A percentile compares a stretch with the other conserved stretches of the same genome.
phyloP scores from a whole-genome alignment of 2,797 vertebrate genomes.

The Platalea minor region DNA sequence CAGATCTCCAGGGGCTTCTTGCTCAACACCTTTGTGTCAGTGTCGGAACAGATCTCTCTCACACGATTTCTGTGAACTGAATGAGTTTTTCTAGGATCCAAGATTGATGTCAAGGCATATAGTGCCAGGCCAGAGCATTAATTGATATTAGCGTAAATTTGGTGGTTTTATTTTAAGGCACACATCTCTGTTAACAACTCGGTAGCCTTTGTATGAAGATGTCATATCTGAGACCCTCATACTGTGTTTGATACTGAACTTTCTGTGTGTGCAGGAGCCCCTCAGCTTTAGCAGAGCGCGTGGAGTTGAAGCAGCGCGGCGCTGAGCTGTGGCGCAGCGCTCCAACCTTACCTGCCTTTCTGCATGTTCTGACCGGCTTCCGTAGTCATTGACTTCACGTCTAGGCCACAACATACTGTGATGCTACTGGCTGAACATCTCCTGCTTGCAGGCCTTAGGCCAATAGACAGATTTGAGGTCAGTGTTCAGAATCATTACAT shows the following conservation, averaged over 20 bases:
- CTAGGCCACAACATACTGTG: background rate
- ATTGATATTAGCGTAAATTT: accelerated
- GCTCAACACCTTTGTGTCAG: background rate
- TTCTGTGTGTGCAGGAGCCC: background rate
- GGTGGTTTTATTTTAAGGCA: background rate
- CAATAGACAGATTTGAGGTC: background rate
- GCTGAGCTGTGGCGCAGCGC: background rate
- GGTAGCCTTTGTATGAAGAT: background rate
- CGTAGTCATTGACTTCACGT: background rate
- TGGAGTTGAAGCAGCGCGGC: background rate
- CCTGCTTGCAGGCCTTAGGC: background rate
- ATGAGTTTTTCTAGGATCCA: background rate
- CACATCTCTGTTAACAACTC: background rate
- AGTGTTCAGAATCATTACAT: background rate
- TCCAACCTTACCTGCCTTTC: background rate
- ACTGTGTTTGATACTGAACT: background rate
- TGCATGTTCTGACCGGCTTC: background rate
- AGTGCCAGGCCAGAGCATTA: background rate
- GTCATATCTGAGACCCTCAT: background rate
- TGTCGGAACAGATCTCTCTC: background rate
- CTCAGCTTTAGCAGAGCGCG: background rate
- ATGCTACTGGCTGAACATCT: background rate
- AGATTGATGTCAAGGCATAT: background rate
- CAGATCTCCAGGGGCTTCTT: background rate
- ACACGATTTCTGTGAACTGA: accelerated